Evolutionary conservation across 2,888 invertebrate genomes (phyloP), one percentile per base, ranked within the genome.

Genomic region (Aphodius granarius): DNA sequence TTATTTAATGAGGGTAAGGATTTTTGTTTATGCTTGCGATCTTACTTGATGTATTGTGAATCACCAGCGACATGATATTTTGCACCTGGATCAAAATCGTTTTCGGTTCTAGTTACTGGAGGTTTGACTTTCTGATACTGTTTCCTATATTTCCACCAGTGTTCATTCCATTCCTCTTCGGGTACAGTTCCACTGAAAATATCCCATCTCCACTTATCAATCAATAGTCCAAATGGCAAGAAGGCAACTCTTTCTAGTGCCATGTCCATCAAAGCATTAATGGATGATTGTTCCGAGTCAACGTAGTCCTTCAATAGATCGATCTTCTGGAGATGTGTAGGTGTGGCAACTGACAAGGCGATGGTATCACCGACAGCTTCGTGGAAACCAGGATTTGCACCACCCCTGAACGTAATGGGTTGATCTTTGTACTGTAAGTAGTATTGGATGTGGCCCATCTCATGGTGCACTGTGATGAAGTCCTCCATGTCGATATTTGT

Each of bases 391-490:
- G 90, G 90, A 84, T 89, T 90, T 5, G 90, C 90, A 1, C 89
- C 89, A 6, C 83, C 84, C 74, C 90, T 83, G 81, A 89, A 89
- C 0, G 86, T 81, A 0, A 89, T 88, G 2, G 90, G 89, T 76
- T 90, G 88, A 77, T 90, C 84, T 64, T 88, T 87, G 80, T 92
- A 92, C 76, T 90, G 90, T 77, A 90, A 88, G 82, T 89, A 91
- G 81, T 92, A 93, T 80, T 92, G 90, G 0, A 92, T 90, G 78
- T 92, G 92, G 0, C 92, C 92, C 84, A 92, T 93, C 86, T 94
- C 94, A 81, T 94, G 94, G 80, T 94, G 93, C 0, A 92, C 91
- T 0, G 91, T 92, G 77, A 90, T 87, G 80, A 93, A 90, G 83
- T 92, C 89, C 6, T 88, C 88, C 79, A 86, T 88, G 0, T 89